Evolutionary conservation across 2,797 vertebrate genomes (phyloP).

Genomic region (Mycteria americana): DNA sequence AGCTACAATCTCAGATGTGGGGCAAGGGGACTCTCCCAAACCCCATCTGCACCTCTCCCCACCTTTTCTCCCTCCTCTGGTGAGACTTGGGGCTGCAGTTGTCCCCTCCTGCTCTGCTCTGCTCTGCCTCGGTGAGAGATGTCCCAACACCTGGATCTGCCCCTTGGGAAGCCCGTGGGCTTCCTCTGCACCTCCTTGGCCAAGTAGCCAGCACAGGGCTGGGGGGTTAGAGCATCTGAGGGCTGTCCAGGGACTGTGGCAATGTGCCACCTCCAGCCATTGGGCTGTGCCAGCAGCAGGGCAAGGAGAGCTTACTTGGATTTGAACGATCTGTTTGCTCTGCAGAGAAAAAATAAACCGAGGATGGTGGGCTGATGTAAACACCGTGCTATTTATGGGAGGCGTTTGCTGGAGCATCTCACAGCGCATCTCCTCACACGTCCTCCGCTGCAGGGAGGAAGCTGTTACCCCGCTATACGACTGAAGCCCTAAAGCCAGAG

Average conservation of each 20-base stretch:
- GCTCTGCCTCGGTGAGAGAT: background rate
- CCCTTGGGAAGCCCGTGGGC: background rate
- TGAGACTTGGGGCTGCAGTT: background rate
- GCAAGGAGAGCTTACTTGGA: background rate
- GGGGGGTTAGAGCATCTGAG: rapidly evolving
- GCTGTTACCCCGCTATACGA: rapidly evolving
- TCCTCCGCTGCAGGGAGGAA: background rate
- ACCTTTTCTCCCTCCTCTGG: background rate
- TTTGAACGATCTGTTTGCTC: background rate
- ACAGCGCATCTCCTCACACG: background rate
- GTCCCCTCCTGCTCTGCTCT: background rate
- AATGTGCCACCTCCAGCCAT: background rate
- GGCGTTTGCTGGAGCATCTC: background rate
- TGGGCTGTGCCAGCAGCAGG: background rate
- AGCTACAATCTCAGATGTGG: rapidly evolving
- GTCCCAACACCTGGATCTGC: background rate
- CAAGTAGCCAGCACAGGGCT: background rate
- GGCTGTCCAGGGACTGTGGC: rapidly evolving
- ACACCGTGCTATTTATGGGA: constrained; percentile 24
- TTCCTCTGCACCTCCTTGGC: background rate
- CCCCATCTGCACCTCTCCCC: background rate
- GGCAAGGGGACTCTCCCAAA: background rate
- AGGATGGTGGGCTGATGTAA: background rate
- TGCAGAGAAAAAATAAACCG: background rate
- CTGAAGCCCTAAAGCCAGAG: background rate